phyloP scores from a whole-genome alignment of 1,140 invertebrate species.

The Heliconius himera region DNA sequence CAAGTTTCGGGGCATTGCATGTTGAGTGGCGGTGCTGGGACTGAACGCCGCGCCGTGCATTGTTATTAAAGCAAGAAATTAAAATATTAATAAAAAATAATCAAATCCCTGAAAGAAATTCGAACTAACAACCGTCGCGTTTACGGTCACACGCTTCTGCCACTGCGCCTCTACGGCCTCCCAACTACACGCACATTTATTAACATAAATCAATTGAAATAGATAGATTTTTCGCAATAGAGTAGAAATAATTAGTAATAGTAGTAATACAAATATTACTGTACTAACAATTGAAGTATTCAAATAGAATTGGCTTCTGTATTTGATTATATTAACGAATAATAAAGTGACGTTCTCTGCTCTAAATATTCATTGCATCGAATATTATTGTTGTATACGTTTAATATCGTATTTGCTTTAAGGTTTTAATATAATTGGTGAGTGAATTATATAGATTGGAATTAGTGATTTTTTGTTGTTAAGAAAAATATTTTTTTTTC shows the following conservation, averaged over 20 bases:
- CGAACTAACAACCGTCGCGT: no score
- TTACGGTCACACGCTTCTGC: no score
- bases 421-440: not conserved
- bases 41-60: no score
- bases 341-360: not conserved
- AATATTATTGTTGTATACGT: not conserved
- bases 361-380: conserved; percentile 4
- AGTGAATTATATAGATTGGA: not conserved
- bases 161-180: no score
- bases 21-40: no score
- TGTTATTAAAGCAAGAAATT: no score
- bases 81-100: no score
- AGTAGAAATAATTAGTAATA: not conserved
- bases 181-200: not conserved
- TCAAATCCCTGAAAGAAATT: no score
- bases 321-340: conserved; percentile 10
- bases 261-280: not conserved
- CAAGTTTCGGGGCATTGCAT: no score
- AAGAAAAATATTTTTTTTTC: not conserved
- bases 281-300: not conserved
- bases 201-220: not conserved
- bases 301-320: not conserved
- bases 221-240: not conserved
- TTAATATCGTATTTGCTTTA: not conserved
- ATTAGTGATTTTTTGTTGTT: not conserved